Evolutionary conservation across 1,140 invertebrate genomes (phyloP).

Genomic region (Ooceraea biroi): DNA sequence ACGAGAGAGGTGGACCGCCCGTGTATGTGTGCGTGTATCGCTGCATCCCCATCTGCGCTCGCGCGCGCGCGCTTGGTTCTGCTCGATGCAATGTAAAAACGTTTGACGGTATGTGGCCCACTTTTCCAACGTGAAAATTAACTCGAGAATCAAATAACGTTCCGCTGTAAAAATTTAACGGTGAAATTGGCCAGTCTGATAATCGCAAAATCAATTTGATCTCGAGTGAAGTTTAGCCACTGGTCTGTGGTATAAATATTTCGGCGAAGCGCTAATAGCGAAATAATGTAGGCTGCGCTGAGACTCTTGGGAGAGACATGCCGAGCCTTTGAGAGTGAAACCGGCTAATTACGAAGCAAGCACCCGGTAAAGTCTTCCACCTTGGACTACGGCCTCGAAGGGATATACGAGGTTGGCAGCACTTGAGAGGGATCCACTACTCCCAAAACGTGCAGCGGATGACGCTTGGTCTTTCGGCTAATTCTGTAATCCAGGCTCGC

Average conservation of each 20-base stretch:
- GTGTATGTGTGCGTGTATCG: neutral
- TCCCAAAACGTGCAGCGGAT: constrained; percentile 71
- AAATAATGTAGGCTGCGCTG: constrained; percentile 40
- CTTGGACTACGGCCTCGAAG: constrained; percentile 73
- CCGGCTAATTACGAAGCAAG: constrained; percentile 77
- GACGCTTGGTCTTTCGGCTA: constrained; percentile 77
- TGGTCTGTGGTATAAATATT: constrained; percentile 5
- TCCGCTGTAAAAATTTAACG: neutral
- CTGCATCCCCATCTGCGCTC: constrained; percentile 45
- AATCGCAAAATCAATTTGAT: neutral
- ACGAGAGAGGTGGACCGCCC: constrained; percentile 33
- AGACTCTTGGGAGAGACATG: constrained; percentile 61
- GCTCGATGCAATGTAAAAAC: constrained; percentile 13
- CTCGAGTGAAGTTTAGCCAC: neutral
- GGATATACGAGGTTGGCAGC: constrained; percentile 72
- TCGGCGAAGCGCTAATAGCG: constrained; percentile 35
- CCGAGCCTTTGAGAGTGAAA: constrained; percentile 73
- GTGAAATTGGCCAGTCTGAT: neutral
- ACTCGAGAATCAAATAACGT: neutral
- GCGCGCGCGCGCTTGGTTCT: neutral
- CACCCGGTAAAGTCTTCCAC: constrained; percentile 76
- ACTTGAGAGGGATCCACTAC: constrained; percentile 72
- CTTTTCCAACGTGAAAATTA: constrained; percentile 48
- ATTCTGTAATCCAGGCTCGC: constrained; percentile 82
- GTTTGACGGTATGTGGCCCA: constrained; percentile 30